Base-by-base conservation (phyloP, 2,113 vertebrate genomes). In the Eulacestoma nigropectus region DNA sequence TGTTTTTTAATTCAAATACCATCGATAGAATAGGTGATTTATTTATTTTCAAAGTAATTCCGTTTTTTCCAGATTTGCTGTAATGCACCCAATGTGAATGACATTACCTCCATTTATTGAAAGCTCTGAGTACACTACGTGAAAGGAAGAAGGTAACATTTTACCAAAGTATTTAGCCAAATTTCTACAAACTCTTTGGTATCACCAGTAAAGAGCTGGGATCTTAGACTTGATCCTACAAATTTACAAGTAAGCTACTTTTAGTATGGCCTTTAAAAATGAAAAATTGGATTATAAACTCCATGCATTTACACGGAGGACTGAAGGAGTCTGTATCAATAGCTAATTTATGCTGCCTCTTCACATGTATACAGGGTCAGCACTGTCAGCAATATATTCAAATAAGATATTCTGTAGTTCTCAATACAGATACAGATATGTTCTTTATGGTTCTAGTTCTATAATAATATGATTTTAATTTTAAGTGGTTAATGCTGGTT, bases 31-130 rank as follows among this genome's bases (percentile, higher is more conserved):
- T 23, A 35, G 8, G 26, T 67, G 4, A 19, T 26, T 70, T 82
- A 59, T 35, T 35, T 59, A 59, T 59, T 37, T 84, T 74, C 37
- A 57, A 67, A 94, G 78, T 33, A 70, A 63, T 49, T 17, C 3
- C 0, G 1, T 23, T 42, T 78, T n/a, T 39, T 6, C 9, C 32
- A 67, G 14, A 49, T 62, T 75, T 79, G 5, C 21, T 4, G 1
- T 39, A 47, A 52, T 52, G 9, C 27, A 7, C 39, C 67, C 39
- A 21, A 6, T 33, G 11, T 65, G 55, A 69, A 52, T 53, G 32
- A 17, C 21, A 76, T 15, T 47, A 27, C 26, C 16, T 68, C 27
- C 21, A n/a, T 17, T 15, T 56, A 49, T 26, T 18, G 57, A 81
- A 88, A 80, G 8, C n/a, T 7, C 16, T 21, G 19, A 79, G 13